Conservation (phyloP, 92 coral and sea anemone genomes). For the Isaurus tuberculatus region DNA sequence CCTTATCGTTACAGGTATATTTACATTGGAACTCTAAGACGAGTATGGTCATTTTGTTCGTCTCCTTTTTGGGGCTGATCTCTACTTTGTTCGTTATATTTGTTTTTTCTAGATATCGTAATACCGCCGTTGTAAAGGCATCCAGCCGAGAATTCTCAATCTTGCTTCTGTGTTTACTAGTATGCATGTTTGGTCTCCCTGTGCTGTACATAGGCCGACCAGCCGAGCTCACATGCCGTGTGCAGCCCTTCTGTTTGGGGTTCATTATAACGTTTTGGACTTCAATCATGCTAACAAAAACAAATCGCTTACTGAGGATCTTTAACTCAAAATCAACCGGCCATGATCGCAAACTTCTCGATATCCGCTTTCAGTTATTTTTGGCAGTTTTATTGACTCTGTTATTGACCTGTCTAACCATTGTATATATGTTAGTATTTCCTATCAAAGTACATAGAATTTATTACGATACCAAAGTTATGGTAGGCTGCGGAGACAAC, state of each 20-base stretch:
- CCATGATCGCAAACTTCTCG: constrained; percentile 62
- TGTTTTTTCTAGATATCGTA: constrained; percentile 72
- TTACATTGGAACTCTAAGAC: constrained; percentile 74
- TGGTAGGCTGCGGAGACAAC: constrained; percentile 87
- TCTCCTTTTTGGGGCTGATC: constrained; percentile 73
- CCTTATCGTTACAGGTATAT: constrained; percentile 46
- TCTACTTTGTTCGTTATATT: constrained; percentile 71
- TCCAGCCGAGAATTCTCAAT: constrained; percentile 88
- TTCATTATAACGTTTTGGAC: constrained; percentile 84
- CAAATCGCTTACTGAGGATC: constrained; percentile 84
- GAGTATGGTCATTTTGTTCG: constrained; percentile 66
- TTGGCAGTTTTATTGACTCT: constrained; percentile 70
- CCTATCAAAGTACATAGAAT: constrained; percentile 78
- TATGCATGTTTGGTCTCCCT: constrained; percentile 76
- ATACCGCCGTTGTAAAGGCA: constrained; percentile 94
- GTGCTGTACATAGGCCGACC: constrained; percentile 81
- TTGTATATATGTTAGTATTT: constrained; percentile 65
- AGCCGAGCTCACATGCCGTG: constrained; percentile 64
- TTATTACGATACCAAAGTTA: constrained; percentile 69
- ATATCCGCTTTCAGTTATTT: constrained; percentile 76
- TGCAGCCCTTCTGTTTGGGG: constrained; percentile 81
- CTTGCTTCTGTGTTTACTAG: constrained; percentile 74
- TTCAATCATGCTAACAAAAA: constrained; percentile 91
- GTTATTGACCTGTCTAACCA: constrained; percentile 40
- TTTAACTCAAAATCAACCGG: constrained; percentile 80